Conservation (phyloP, 2,888 invertebrate species). For the Anodontia alba region DNA sequence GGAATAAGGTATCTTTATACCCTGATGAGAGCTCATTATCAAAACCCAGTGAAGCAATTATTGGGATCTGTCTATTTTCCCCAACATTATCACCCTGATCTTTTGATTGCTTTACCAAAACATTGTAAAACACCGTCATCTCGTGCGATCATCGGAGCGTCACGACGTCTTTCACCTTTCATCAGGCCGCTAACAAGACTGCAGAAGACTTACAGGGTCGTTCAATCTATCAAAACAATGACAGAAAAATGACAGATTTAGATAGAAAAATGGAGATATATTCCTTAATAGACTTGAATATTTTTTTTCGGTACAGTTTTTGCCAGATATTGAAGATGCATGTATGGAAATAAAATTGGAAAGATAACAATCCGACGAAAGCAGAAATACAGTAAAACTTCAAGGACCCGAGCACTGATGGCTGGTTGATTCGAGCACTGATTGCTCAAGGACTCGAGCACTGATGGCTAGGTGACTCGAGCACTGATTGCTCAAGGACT, state of each 20-base stretch:
- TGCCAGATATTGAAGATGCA: too few species aligned
- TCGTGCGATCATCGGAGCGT: constrained; percentile 2
- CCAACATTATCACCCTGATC: constrained; percentile 2
- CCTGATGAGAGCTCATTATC: constrained; percentile 12
- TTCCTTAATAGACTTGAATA: neutral
- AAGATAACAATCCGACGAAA: too few species aligned
- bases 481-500: too few species aligned
- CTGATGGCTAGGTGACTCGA: too few species aligned
- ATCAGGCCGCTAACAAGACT: neutral
- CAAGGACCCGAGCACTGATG: too few species aligned
- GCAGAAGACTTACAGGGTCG: neutral
- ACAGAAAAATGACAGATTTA: constrained; percentile 5
- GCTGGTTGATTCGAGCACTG: too few species aligned
- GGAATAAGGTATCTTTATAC: too few species aligned
- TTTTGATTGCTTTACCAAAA: constrained; percentile 14
- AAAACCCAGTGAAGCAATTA: constrained; percentile 17
- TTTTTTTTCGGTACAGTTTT: neutral
- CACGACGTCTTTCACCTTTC: constrained; percentile 3
- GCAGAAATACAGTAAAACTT: too few species aligned
- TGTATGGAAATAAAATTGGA: too few species aligned
- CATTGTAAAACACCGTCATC: neutral
- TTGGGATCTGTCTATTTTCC: constrained; percentile 3
- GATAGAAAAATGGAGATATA: neutral
- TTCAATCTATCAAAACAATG: neutral
- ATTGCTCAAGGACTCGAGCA: too few species aligned